Evolutionary conservation across 92 coral and sea anemone species (phyloP).

Genomic region (Porites lobata): DNA sequence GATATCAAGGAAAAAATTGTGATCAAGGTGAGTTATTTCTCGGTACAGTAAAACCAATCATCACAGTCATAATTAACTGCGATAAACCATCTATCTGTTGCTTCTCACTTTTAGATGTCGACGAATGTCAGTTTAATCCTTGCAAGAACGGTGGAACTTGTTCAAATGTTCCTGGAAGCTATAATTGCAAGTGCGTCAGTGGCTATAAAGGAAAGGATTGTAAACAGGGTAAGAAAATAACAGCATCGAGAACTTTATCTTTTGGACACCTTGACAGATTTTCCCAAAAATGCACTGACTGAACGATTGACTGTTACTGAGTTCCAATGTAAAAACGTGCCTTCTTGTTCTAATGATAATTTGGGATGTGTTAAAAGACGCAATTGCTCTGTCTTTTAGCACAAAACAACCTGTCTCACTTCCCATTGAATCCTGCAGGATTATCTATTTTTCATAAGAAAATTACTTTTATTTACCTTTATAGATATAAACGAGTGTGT

Average conservation of each 20-base stretch:
- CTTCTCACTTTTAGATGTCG: slow-evolving; percentile 4
- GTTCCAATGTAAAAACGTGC: too few species aligned
- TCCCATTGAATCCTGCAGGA: too few species aligned
- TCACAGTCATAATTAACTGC: too few species aligned
- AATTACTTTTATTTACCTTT: background rate
- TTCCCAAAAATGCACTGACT: too few species aligned
- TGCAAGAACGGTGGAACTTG: slow-evolving; percentile 39
- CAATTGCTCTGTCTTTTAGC: background rate
- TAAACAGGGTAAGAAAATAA: slow-evolving; percentile 11
- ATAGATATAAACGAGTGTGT: slow-evolving; percentile 20
- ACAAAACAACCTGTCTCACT: background rate
- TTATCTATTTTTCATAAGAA: too few species aligned
- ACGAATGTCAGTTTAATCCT: slow-evolving; percentile 29
- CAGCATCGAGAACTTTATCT: too few species aligned
- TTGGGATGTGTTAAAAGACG: too few species aligned
- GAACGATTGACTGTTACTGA: too few species aligned
- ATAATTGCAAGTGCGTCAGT: slow-evolving; percentile 12
- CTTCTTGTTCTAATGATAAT: too few species aligned
- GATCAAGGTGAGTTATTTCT: slow-evolving; percentile 31
- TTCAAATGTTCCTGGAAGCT: slow-evolving; percentile 26
- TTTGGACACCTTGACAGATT: too few species aligned
- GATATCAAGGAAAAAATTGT: slow-evolving; percentile 44
- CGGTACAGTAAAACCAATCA: too few species aligned
- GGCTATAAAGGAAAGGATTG: slow-evolving; percentile 42
- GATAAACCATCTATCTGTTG: background rate